Conservation (phyloP, 2,113 vertebrate species). For the Nansenia antarctica region DNA sequence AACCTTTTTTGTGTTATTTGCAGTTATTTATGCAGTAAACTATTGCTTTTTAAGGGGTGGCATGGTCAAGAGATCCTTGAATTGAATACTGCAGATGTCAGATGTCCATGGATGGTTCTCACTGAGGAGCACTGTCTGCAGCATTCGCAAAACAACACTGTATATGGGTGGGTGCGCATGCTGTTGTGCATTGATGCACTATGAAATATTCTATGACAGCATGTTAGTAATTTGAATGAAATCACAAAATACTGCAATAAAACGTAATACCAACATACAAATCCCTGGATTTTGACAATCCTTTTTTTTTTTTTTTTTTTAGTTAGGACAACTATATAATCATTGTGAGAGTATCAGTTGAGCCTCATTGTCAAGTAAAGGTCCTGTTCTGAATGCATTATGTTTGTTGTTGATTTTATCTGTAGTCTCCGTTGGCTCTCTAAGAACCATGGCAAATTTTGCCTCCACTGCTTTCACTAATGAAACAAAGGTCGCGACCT, state of each 20-base stretch:
- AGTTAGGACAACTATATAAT: background rate
- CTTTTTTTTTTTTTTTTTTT: background rate
- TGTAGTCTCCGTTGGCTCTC: constrained; percentile 17
- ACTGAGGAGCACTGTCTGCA: too few relatives aligned
- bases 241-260: background rate
- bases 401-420: constrained; percentile 7
- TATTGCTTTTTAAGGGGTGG: too few relatives aligned
- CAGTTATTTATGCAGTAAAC: too few relatives aligned
- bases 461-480: constrained; percentile 14
- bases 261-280: background rate
- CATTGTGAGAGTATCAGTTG: background rate
- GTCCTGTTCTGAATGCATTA: constrained; percentile 7
- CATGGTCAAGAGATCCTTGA: too few relatives aligned
- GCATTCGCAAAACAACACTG: too few relatives aligned
- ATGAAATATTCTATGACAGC: background rate
- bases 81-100: too few relatives aligned
- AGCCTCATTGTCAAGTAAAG: background rate
- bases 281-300: background rate
- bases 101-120: too few relatives aligned
- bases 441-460: constrained; percentile 18
- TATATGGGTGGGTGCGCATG: too few relatives aligned
- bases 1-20: too few relatives aligned
- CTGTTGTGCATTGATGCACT: too few relatives aligned
- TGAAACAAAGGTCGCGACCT: constrained; percentile 48
- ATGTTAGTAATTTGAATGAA: background rate